Conservation (phyloP, 2,888 invertebrate genomes). For the Meta bourneti region DNA sequence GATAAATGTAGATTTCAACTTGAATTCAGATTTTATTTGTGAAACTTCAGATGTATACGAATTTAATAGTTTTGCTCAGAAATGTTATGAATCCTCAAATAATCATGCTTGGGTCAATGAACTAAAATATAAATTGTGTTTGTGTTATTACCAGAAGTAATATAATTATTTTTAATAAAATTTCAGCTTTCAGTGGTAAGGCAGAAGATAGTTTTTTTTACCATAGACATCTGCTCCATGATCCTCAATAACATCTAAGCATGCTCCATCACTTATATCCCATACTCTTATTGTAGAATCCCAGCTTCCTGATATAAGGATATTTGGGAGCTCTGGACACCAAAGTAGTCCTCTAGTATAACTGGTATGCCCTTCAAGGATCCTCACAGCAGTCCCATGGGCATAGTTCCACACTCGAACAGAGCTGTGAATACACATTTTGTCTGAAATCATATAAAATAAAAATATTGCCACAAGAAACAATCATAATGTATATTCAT, state of each 20-base stretch:
- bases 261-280: constrained; percentile 81
- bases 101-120: too few relatives aligned
- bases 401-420: constrained; percentile 81
- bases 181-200: too few relatives aligned
- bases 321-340: constrained; percentile 81
- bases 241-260: constrained; percentile 80
- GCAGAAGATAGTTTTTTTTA: constrained; percentile 75
- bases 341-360: constrained; percentile 81
- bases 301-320: constrained; percentile 82
- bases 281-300: constrained; percentile 81
- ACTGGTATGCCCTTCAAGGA: constrained; percentile 81
- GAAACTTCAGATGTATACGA: too few relatives aligned
- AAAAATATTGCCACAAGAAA: constrained; percentile 59
- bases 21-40: too few relatives aligned
- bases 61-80: too few relatives aligned
- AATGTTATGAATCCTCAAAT: too few relatives aligned
- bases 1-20: too few relatives aligned
- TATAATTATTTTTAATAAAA: too few relatives aligned
- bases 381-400: constrained; percentile 80
- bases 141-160: too few relatives aligned
- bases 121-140: too few relatives aligned
- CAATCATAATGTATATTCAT: constrained; percentile 1
- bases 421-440: constrained; percentile 77
- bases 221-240: constrained; percentile 82
- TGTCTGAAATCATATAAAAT: constrained; percentile 71